Evolutionary conservation across 1,140 invertebrate species (phyloP).

Genomic region (Magallana gigas): DNA sequence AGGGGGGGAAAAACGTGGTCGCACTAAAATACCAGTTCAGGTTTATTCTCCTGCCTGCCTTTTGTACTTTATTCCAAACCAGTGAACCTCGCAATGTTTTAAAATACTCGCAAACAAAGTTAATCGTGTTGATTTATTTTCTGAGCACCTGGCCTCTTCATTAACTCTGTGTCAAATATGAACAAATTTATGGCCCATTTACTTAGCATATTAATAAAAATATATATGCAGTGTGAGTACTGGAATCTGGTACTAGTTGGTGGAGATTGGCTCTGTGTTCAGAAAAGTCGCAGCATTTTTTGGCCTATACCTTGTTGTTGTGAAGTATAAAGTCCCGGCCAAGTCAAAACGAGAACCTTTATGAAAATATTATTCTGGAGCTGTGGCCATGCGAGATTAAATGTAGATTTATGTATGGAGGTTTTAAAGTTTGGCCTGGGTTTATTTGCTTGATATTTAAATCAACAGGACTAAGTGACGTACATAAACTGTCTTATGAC

Average conservation of each 20-base stretch:
- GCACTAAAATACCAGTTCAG: background rate
- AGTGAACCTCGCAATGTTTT: conserved; percentile 19
- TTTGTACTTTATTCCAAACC: conserved; percentile 20
- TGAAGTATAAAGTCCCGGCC: background rate
- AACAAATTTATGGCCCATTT: conserved; percentile 36
- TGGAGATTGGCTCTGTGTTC: background rate
- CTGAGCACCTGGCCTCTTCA: conserved; percentile 17
- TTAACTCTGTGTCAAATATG: conserved; percentile 32
- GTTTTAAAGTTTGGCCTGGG: conserved; percentile 26
- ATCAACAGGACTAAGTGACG: conserved; percentile 35
- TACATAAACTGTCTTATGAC: conserved; percentile 27
- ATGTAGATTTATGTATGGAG: conserved; percentile 36
- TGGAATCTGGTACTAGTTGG: background rate
- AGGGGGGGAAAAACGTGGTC: background rate
- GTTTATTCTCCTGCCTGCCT: background rate
- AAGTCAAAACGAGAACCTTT: conserved; percentile 14
- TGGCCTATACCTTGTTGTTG: background rate
- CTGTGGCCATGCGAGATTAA: conserved; percentile 31
- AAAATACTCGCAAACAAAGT: conserved; percentile 30
- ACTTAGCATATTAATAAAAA: conserved; percentile 33
- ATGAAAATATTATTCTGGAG: conserved; percentile 36
- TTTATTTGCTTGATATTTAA: conserved; percentile 39
- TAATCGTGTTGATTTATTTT: conserved; percentile 24
- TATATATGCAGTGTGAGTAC: background rate
- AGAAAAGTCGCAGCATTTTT: background rate